These are phyloP conservation scores for Dioctria rufipes DNA, from an alignment of 2,888 invertebrate species.

Conservation along the genomic window DNA sequence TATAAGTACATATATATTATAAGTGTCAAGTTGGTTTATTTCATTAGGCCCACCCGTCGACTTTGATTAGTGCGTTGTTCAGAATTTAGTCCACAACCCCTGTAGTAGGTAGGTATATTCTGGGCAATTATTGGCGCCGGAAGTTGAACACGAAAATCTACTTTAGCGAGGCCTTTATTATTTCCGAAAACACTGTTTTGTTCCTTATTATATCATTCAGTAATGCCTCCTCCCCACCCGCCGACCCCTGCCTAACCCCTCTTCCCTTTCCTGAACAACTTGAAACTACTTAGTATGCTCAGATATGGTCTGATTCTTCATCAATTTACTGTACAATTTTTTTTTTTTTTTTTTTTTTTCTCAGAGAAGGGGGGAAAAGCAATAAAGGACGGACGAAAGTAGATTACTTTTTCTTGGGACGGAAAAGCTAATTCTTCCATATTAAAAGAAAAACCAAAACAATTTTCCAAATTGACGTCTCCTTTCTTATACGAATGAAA, in stretches of 20 bases:
- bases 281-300: slow-evolving; percentile 1
- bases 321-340: background rate
- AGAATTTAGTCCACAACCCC: background rate
- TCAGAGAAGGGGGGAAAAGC: background rate
- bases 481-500: slow-evolving; percentile 11
- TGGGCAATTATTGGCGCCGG: background rate
- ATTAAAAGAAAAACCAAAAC: slow-evolving; percentile 4
- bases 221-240: background rate
- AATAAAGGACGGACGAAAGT: background rate
- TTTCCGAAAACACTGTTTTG: background rate
- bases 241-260: too few relatives aligned
- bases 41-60: background rate
- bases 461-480: slow-evolving; percentile 11
- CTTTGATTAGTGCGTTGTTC: background rate
- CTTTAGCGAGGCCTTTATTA: background rate
- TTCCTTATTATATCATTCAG: background rate
- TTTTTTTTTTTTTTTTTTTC: too few relatives aligned
- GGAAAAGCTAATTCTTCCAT: background rate
- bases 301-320: background rate
- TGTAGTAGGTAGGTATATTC: background rate
- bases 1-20: too few relatives aligned
- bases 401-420: background rate
- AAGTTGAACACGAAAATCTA: slow-evolving; percentile 16
- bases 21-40: background rate
- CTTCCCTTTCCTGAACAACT: too few relatives aligned